Base-by-base conservation (phyloP, 1,140 invertebrate species). In the Pseudomyrmex cubaensis region DNA sequence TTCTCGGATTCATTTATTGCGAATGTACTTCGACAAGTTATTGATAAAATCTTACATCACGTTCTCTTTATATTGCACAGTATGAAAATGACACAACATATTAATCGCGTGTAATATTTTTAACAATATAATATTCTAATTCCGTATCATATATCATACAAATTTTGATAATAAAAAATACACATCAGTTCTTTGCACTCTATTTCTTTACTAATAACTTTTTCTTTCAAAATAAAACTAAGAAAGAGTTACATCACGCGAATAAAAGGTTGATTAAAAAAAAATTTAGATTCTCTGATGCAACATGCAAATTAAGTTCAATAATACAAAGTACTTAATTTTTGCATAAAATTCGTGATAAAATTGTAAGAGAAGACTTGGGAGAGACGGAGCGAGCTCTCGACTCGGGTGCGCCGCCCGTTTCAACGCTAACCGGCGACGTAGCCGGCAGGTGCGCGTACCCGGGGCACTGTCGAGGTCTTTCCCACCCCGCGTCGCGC, bases 401-500 rank as follows among this genome's bases (percentile, higher is more conserved):
- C 17, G 76, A 35, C 35, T 35, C 35, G 35, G 35, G 35, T 35
- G 17, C 48, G 74, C 2, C 12, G 25, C 25, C 15, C 2, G 9
- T 77, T 52, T 70, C 54, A 54, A 35, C 35, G 35, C 35, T 70
- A 46, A 15, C 52, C 67, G 25, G 15, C 52, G 20, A 50, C 44
- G 48, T 35, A 80, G 44, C 54, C 69, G 69, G 64, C 56, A 78
- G 59, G 67, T 78, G 59, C 50, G 15, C 22, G 57, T 10, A 50
- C 69, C 48, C 83, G 9, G 73, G 66, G 66, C 82, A 66, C 69
- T 69, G 52, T 66, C 67, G 69, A 61, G 57, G 52, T 80, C 70
- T 78, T 54, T n/a, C 52, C 35, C 67, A 50, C 57, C 67, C 66
- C 50, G 50, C 56, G 54, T 70, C 57, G 56, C 50, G 46, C 61